phyloP scores from a whole-genome alignment of 2,888 invertebrate genomes.

The Drosophila siamana region DNA sequence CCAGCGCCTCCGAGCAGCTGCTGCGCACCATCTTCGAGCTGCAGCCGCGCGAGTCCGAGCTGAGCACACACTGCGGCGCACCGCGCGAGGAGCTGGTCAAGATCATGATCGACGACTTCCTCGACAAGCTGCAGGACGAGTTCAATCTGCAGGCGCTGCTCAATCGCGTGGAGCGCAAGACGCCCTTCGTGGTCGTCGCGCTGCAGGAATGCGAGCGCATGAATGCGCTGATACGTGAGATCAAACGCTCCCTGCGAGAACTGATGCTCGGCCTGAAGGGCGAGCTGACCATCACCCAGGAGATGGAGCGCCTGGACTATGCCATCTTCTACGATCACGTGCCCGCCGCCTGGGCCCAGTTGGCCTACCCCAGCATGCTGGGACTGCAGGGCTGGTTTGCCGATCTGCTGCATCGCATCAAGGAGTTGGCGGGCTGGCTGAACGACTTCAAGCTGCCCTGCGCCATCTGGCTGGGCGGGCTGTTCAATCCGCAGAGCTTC shows the following conservation, averaged over 20 bases:
- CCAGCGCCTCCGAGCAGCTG: constrained; percentile 93
- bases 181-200: constrained; percentile 96
- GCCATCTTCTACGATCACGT: constrained; percentile 95
- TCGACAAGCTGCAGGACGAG: constrained; percentile 95
- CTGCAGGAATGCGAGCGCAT: constrained; percentile 98
- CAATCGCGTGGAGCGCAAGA: constrained; percentile 94
- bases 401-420: constrained; percentile 92
- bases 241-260: constrained; percentile 93
- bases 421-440: constrained; percentile 94
- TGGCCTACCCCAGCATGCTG: constrained; percentile 95
- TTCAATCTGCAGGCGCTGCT: constrained; percentile 95
- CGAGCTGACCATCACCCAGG: constrained; percentile 96
- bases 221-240: constrained; percentile 94
- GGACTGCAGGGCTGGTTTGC: constrained; percentile 94
- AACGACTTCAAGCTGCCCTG: constrained; percentile 92
- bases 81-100: constrained; percentile 93
- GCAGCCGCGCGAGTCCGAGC: constrained; percentile 92
- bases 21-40: constrained; percentile 95
- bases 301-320: constrained; percentile 96
- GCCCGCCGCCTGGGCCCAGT: constrained; percentile 92
- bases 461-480: constrained; percentile 96
- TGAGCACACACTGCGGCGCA: constrained; percentile 86
- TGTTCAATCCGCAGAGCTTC: constrained; percentile 99
- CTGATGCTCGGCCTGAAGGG: constrained; percentile 96
- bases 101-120: constrained; percentile 92